phyloP scores from a whole-genome alignment of 2,797 vertebrate species.

The Cossypha heuglini region DNA sequence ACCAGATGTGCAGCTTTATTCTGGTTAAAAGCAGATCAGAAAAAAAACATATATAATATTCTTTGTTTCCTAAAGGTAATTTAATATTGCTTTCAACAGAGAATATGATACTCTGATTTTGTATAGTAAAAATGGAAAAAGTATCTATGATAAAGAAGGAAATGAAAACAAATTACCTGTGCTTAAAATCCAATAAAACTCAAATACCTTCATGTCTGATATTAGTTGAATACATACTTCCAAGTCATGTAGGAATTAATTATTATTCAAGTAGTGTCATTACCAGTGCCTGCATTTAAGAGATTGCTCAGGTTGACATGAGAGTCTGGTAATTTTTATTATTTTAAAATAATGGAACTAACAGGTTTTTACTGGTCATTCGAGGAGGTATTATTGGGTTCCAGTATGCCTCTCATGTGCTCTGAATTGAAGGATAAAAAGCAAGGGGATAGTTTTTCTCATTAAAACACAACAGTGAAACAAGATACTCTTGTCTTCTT shows the following conservation, averaged over 20 bases:
- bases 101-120: conserved; percentile 67
- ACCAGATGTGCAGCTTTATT: conserved; percentile 75
- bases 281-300: conserved; percentile 57
- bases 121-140: conserved; percentile 66
- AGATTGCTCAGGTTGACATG: conserved; percentile 53
- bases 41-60: conserved; percentile 67
- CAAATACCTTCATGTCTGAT: conserved; percentile 33
- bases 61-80: conserved; percentile 72
- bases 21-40: conserved; percentile 66
- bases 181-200: conserved; percentile 64
- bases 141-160: conserved; percentile 66
- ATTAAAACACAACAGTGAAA: conserved; percentile 71
- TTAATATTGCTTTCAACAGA: conserved; percentile 75
- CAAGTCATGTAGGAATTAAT: conserved; percentile 60
- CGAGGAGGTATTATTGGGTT: conserved; percentile 70
- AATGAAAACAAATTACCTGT: conserved; percentile 65
- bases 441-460: conserved; percentile 69
- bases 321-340: conserved; percentile 56
- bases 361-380: conserved; percentile 70
- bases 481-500: conserved; percentile 55
- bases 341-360: conserved; percentile 69
- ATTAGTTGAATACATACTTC: conserved; percentile 26
- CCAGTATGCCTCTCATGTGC: conserved; percentile 54
- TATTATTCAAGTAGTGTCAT: conserved; percentile 61
- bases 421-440: conserved; percentile 74